Conservation (phyloP, 2,888 invertebrate species). For the Torymus auratus region DNA sequence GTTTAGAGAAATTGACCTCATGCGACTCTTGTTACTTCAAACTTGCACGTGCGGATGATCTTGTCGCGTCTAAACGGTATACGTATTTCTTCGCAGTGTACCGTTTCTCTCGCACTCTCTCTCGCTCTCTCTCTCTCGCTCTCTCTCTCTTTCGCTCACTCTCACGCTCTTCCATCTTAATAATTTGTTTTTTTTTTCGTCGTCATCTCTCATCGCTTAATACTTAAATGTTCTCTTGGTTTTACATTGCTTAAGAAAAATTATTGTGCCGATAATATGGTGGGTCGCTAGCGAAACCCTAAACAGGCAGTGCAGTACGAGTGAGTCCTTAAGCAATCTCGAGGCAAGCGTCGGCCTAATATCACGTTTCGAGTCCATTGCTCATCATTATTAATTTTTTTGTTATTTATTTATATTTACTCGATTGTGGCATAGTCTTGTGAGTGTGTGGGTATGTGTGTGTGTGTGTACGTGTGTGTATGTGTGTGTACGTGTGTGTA, state of each 20-base stretch:
- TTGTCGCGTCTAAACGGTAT: not conserved
- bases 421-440: slow-evolving; percentile 52
- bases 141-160: not conserved
- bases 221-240: slow-evolving; percentile 48
- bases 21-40: slow-evolving; percentile 5
- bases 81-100: too few relatives aligned
- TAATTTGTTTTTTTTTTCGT: slow-evolving; percentile 59
- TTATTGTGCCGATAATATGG: slow-evolving; percentile 77
- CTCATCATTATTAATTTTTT: slow-evolving; percentile 71
- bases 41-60: not conserved
- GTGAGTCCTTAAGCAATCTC: slow-evolving; percentile 77
- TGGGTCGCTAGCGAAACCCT: slow-evolving; percentile 76
- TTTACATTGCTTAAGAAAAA: slow-evolving; percentile 76
- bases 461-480: slow-evolving; percentile 39
- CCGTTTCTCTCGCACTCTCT: too few relatives aligned
- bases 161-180: slow-evolving; percentile 31
- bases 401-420: slow-evolving; percentile 52
- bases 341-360: slow-evolving; percentile 77
- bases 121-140: too few relatives aligned
- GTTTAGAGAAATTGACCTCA: slow-evolving; percentile 55
- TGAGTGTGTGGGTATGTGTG: slow-evolving; percentile 55
- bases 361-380: slow-evolving; percentile 77
- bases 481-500: too few relatives aligned
- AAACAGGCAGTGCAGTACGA: slow-evolving; percentile 77
- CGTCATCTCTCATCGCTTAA: slow-evolving; percentile 46